phyloP scores from a whole-genome alignment of 2,113 vertebrate genomes.

The Chaetura pelagica region DNA sequence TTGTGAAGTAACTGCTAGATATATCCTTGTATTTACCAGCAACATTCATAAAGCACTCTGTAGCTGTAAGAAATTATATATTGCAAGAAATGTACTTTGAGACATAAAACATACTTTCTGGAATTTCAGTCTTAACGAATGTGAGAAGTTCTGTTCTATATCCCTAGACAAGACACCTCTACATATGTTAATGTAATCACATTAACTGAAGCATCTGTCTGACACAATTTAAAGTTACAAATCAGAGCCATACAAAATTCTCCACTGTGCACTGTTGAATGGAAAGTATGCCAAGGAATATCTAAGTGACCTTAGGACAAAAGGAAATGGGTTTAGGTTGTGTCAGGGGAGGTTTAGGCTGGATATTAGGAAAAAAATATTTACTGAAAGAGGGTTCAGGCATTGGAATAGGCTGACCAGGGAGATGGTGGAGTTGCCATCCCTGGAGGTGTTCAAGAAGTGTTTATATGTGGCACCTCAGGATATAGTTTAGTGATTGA shows the following conservation, averaged over 20 bases:
- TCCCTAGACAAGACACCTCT: background rate
- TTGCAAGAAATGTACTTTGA: background rate
- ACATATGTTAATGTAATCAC: background rate
- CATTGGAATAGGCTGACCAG: too few species aligned
- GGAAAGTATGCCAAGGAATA: background rate
- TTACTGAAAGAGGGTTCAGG: too few species aligned
- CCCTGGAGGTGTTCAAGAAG: too few species aligned
- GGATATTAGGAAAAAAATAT: too few species aligned
- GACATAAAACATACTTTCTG: background rate
- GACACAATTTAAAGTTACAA: background rate
- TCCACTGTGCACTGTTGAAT: background rate
- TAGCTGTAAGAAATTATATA: background rate
- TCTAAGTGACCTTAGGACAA: background rate
- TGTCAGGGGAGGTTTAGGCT: too few species aligned
- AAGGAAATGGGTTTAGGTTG: background rate
- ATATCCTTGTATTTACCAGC: background rate
- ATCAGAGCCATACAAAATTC: background rate
- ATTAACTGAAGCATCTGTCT: background rate
- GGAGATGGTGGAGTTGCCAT: too few species aligned
- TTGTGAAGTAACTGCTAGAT: background rate
- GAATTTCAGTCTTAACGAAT: background rate
- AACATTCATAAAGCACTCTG: background rate
- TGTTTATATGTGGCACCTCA: too few species aligned
- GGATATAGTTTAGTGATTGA: too few species aligned
- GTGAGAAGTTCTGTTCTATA: background rate